phyloP scores from a whole-genome alignment of 1,140 invertebrate species.

The Philotrypesis tridentata region DNA sequence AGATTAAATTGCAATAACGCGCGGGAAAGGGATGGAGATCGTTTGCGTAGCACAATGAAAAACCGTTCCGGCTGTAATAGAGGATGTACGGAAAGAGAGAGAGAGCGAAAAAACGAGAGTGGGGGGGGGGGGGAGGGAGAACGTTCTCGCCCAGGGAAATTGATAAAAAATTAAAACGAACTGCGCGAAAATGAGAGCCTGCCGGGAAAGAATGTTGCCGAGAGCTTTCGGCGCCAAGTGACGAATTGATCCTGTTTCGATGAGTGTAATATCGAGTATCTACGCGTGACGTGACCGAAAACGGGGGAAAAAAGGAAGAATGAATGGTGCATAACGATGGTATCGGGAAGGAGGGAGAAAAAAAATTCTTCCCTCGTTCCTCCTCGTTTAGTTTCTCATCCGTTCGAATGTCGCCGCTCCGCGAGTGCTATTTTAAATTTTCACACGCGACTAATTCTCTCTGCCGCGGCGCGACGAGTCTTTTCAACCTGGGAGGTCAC shows the following conservation, averaged over 20 bases:
- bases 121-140: too few relatives aligned
- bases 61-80: conserved; percentile 19
- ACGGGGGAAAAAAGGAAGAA: background rate
- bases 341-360: too few relatives aligned
- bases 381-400: too few relatives aligned
- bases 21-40: conserved; percentile 1
- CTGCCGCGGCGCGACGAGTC: too few relatives aligned
- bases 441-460: too few relatives aligned
- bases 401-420: too few relatives aligned
- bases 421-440: too few relatives aligned
- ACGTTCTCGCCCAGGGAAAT: conserved; percentile 26
- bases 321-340: too few relatives aligned
- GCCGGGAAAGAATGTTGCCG: background rate
- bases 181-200: conserved; percentile 8
- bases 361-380: too few relatives aligned
- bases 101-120: too few relatives aligned
- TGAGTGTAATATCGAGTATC: conserved; percentile 20
- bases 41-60: conserved; percentile 6
- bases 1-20: conserved; percentile 33
- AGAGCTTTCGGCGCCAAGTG: conserved; percentile 10
- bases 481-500: too few relatives aligned
- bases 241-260: conserved; percentile 32
- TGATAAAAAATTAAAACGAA: conserved; percentile 41
- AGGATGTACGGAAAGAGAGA: too few relatives aligned
- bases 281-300: background rate